Percentiles rank a stretch among this genome's conserved stretches.
phyloP scores from a whole-genome alignment of 2,888 invertebrate species.

The Mantis religiosa region DNA sequence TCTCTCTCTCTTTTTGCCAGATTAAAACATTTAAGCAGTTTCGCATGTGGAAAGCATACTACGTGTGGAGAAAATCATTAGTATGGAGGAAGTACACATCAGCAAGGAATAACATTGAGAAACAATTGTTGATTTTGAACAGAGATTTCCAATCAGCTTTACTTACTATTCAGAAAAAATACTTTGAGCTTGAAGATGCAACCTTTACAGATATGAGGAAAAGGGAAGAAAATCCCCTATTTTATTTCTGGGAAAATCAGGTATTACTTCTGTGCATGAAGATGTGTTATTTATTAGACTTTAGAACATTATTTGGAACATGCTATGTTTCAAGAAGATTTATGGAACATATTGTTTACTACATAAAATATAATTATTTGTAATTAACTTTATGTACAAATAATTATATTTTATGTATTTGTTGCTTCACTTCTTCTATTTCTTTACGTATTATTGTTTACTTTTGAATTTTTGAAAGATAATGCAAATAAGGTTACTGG shows the following conservation, averaged over 20 bases:
- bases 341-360: too few relatives aligned
- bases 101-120: slow-evolving; percentile 56
- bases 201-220: slow-evolving; percentile 57
- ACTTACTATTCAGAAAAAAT: slow-evolving; percentile 65
- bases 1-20: slow-evolving; percentile 40
- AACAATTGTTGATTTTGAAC: slow-evolving; percentile 70
- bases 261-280: slow-evolving; percentile 40
- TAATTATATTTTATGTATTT: too few relatives aligned
- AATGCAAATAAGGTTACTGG: too few relatives aligned
- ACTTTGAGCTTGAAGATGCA: slow-evolving; percentile 57
- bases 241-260: slow-evolving; percentile 68
- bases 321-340: too few relatives aligned
- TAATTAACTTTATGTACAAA: too few relatives aligned
- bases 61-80: slow-evolving; percentile 73
- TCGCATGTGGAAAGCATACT: slow-evolving; percentile 75
- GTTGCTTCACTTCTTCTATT: too few relatives aligned
- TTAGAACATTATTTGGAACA: too few relatives aligned
- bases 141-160: slow-evolving; percentile 67
- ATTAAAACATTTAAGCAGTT: slow-evolving; percentile 66
- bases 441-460: too few relatives aligned
- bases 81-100: slow-evolving; percentile 61
- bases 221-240: slow-evolving; percentile 54
- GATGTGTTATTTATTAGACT: too few relatives aligned
- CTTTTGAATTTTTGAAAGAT: too few relatives aligned
- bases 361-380: too few relatives aligned